phyloP scores from a whole-genome alignment of 2,888 invertebrate species.

The Aquatica leii region DNA sequence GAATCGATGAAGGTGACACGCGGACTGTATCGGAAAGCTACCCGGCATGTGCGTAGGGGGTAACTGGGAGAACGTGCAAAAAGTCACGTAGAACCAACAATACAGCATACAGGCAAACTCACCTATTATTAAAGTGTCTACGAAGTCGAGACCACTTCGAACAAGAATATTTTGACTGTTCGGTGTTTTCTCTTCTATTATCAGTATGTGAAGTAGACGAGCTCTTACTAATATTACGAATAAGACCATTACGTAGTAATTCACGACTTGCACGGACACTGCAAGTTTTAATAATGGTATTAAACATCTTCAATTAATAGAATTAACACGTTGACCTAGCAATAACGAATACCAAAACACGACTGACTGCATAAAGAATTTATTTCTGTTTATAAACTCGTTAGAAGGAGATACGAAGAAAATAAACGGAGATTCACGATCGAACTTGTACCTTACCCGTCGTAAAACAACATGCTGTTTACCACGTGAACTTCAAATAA shows the following conservation, averaged over 20 bases:
- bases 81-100: conserved; percentile 14
- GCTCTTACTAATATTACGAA: conserved; percentile 66
- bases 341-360: conserved; percentile 3
- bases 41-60: background rate
- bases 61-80: background rate
- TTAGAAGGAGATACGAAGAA: conserved; percentile 52
- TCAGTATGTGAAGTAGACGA: conserved; percentile 69
- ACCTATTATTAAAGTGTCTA: conserved; percentile 58
- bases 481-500: conserved; percentile 38
- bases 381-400: conserved; percentile 49
- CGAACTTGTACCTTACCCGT: background rate
- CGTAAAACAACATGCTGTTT: background rate
- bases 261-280: conserved; percentile 47
- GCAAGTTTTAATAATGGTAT: conserved; percentile 26
- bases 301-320: conserved; percentile 19
- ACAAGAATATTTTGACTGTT: conserved; percentile 19
- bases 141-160: conserved; percentile 54
- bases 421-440: conserved; percentile 46
- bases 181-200: conserved; percentile 57
- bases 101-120: conserved; percentile 36
- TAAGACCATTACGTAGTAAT: conserved; percentile 29
- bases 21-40: too few relatives aligned
- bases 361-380: conserved; percentile 42
- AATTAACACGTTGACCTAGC: background rate
- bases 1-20: too few relatives aligned